phyloP scores from a whole-genome alignment of 2,797 vertebrate species.

The Tangara arthus region DNA sequence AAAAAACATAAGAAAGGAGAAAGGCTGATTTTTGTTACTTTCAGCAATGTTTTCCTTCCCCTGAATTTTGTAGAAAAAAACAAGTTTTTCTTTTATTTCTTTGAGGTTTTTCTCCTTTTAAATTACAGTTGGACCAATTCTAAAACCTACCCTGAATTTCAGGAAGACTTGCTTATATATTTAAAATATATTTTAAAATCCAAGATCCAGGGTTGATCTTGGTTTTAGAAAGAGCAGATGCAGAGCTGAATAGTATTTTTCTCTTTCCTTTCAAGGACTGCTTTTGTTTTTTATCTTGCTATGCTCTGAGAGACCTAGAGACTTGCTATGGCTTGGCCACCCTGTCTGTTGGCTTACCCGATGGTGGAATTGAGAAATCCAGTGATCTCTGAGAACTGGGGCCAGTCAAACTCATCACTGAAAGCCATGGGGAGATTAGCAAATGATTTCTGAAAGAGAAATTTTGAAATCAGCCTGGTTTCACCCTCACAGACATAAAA shows the following conservation, averaged over 20 bases:
- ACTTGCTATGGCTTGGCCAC: not conserved
- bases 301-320: not conserved
- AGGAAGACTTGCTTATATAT: not conserved
- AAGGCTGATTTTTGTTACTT: not conserved
- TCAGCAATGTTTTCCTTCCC: not conserved
- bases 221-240: not conserved
- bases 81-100: not conserved
- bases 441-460: slow-evolving; percentile 73
- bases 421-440: slow-evolving; percentile 65
- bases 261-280: not conserved
- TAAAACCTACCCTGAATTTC: not conserved
- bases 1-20: not conserved
- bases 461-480: not conserved
- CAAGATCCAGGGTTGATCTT: not conserved
- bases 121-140: not conserved
- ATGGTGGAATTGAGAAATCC: slow-evolving; percentile 75
- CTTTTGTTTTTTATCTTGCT: not conserved
- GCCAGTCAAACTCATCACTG: slow-evolving; percentile 76
- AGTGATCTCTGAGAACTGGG: slow-evolving; percentile 75
- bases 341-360: slow-evolving; percentile 44
- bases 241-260: not conserved
- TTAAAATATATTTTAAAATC: not conserved
- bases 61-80: not conserved
- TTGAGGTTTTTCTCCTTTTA: not conserved
- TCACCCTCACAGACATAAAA: not conserved